phyloP scores from a whole-genome alignment of 2,888 invertebrate species.

The Meghimatium bilineatum region DNA sequence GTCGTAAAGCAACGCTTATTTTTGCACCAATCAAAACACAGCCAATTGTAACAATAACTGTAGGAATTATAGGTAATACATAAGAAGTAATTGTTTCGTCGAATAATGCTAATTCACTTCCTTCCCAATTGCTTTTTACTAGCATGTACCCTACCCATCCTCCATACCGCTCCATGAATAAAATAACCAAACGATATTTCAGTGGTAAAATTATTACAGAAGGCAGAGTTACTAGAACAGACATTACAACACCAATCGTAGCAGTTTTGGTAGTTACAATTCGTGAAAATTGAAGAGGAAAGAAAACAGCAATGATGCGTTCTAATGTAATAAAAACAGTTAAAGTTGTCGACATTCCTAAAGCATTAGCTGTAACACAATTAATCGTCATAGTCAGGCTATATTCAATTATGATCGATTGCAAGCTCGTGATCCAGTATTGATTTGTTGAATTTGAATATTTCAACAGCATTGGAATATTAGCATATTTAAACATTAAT shows the following conservation, averaged over 20 bases:
- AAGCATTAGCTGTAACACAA: neutral
- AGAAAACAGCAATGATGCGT: neutral
- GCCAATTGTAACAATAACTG: neutral
- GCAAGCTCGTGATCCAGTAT: neutral
- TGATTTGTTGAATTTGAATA: no score
- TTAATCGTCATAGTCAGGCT: no score
- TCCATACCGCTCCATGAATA: neutral
- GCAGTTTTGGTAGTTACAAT: neutral
- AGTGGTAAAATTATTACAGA: neutral
- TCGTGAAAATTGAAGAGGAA: neutral
- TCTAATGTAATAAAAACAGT: neutral
- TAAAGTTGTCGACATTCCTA: neutral
- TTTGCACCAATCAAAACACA: conserved; percentile 4
- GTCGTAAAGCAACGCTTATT: neutral
- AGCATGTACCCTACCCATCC: neutral
- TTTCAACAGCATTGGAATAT: neutral
- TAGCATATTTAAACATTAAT: neutral
- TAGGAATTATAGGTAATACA: neutral
- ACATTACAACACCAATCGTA: neutral
- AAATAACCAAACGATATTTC: no score
- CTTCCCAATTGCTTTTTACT: neutral
- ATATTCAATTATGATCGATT: neutral
- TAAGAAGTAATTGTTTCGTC: neutral
- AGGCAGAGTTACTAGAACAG: neutral
- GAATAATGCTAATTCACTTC: neutral